A percentile compares a stretch with the other conserved stretches of the same genome.
These are phyloP conservation scores for Piscicola geometra DNA, from an alignment of 2,888 invertebrate species.

Conservation along the genomic window DNA sequence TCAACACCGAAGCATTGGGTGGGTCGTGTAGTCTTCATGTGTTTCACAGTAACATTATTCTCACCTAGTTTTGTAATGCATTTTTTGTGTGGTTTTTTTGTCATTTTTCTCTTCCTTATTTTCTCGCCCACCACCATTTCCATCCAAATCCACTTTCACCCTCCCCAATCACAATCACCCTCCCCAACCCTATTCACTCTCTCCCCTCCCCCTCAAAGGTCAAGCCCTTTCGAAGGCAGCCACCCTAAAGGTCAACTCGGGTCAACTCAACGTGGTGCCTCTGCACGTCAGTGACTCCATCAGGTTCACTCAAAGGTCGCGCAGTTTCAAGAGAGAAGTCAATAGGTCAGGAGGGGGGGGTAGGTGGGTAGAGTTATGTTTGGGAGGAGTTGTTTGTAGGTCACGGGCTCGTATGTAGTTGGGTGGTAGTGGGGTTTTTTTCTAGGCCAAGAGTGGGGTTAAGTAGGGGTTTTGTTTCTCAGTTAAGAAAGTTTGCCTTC, in stretches of 20 bases:
- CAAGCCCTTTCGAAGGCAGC: too few species aligned
- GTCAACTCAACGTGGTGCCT: too few species aligned
- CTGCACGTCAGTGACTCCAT: conserved; percentile 35
- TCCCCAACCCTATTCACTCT: neutral
- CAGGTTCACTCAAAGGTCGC: conserved; percentile 36
- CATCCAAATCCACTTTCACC: neutral
- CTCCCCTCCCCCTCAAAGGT: too few species aligned
- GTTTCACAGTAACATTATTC: too few species aligned
- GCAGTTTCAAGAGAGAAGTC: conserved; percentile 37
- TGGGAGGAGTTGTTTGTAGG: too few species aligned
- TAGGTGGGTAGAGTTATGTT: too few species aligned
- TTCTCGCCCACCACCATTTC: neutral
- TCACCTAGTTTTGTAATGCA: neutral
- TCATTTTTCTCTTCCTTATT: neutral
- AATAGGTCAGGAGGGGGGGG: conserved; percentile 31
- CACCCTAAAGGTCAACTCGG: too few species aligned
- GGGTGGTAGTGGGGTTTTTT: too few species aligned
- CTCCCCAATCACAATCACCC: neutral
- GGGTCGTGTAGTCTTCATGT: neutral
- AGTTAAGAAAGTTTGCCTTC: too few species aligned
- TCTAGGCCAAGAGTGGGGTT: too few species aligned
- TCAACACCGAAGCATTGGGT: neutral
- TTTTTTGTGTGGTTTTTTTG: neutral
- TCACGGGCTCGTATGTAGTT: too few species aligned
- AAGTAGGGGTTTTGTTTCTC: too few species aligned